Conservation (phyloP, 35 echinoderm and acorn worm species). For the Apostichopus japonicus region DNA sequence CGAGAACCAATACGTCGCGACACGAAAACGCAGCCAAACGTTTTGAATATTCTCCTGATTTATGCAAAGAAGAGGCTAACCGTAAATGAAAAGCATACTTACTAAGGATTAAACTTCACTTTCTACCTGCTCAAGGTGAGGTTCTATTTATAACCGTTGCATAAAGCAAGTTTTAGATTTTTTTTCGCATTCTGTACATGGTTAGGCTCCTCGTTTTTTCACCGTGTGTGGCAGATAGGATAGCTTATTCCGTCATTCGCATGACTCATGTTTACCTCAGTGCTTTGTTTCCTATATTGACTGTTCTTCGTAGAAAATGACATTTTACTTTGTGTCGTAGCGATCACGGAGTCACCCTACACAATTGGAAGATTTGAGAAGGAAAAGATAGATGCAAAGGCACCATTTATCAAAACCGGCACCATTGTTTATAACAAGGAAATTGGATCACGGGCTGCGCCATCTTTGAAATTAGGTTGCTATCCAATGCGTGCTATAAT, state of each 20-base stretch:
- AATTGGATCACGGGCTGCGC: slow-evolving; percentile 51
- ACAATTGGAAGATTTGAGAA: neutral
- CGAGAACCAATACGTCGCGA: slow-evolving; percentile 31
- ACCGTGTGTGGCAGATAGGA: neutral
- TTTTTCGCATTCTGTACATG: neutral
- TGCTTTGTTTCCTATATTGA: slow-evolving; percentile 24
- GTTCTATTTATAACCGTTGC: neutral
- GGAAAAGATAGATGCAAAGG: neutral
- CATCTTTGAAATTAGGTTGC: slow-evolving; percentile 11
- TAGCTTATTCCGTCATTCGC: slow-evolving; percentile 46
- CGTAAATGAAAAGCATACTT: slow-evolving; percentile 48
- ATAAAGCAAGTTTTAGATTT: neutral
- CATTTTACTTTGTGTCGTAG: neutral
- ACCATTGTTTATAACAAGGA: slow-evolving; percentile 1
- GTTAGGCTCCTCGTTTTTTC: slow-evolving; percentile 21
- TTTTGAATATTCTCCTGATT: slow-evolving; percentile 46
- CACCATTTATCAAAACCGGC: neutral
- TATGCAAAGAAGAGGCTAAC: slow-evolving; percentile 50
- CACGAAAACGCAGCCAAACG: slow-evolving; percentile 22
- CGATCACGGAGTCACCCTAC: too few relatives aligned
- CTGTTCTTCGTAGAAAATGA: neutral
- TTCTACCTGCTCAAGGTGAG: slow-evolving; percentile 55
- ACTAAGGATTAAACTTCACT: slow-evolving; percentile 50
- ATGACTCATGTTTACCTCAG: slow-evolving; percentile 35
- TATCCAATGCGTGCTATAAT: neutral